phyloP scores from a whole-genome alignment of 2,797 vertebrate species.

The Pristis pectinata region DNA sequence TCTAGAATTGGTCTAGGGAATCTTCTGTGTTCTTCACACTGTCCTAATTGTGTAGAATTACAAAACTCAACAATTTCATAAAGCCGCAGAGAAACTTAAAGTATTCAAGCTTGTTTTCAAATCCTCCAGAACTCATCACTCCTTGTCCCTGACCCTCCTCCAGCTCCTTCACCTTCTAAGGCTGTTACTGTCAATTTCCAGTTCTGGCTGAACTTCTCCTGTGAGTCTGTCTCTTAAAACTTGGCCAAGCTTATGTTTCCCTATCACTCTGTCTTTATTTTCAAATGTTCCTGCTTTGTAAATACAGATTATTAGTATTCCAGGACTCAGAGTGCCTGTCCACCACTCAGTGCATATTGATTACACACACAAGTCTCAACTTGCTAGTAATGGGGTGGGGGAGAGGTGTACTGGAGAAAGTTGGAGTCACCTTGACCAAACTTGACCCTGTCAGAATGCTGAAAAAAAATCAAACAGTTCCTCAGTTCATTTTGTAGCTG shows the following conservation, averaged over 20 bases:
- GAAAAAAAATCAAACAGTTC: too few species aligned
- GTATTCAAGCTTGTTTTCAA: background rate
- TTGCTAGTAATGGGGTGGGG: background rate
- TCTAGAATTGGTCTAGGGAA: too few species aligned
- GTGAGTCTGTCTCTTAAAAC: background rate
- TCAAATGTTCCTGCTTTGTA: background rate
- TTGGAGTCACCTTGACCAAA: background rate
- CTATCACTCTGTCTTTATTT: background rate
- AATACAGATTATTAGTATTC: background rate
- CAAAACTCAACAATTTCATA: background rate
- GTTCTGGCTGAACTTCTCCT: background rate
- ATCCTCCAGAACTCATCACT: background rate
- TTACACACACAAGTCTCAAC: too few species aligned
- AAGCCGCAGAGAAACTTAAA: background rate
- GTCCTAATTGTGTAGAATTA: too few species aligned
- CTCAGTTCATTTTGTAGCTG: too few species aligned
- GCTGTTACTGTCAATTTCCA: background rate
- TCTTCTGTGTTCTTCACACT: too few species aligned
- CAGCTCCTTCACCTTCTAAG: background rate
- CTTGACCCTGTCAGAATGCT: background rate
- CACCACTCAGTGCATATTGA: background rate
- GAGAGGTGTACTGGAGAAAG: background rate
- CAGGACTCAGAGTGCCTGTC: background rate
- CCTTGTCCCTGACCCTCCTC: background rate
- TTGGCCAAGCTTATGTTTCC: background rate